A percentile compares a stretch with the other conserved stretches of the same genome.
Conservation (phyloP, 2,113 vertebrate species). For the Etheostoma spectabile region DNA sequence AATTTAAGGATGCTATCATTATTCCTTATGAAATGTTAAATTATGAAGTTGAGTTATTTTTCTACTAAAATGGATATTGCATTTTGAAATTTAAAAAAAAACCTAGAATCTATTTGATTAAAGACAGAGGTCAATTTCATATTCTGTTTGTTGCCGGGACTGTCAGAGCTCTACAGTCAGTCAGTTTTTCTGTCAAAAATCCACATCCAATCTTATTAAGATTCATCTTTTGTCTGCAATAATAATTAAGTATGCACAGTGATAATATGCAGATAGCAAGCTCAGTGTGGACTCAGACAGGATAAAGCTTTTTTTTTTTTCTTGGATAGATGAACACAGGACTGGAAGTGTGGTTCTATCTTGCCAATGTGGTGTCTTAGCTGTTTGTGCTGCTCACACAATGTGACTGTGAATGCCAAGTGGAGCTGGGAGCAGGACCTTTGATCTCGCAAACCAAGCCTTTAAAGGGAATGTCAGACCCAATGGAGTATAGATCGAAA, state of each 20-base stretch:
- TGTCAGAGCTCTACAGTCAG: constrained; percentile 34
- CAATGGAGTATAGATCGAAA: constrained; percentile 39
- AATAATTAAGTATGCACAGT: constrained; percentile 27
- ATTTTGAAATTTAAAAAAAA: constrained; percentile 46
- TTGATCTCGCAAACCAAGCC: constrained; percentile 70
- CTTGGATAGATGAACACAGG: constrained; percentile 47
- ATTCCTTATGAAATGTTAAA: constrained; percentile 18
- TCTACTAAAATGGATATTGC: constrained; percentile 14
- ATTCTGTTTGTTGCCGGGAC: constrained; percentile 53
- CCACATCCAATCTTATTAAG: constrained; percentile 46
- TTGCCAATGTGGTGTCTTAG: constrained; percentile 50
- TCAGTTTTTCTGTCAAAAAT: constrained; percentile 24
- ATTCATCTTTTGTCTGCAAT: constrained; percentile 49
- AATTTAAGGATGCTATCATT: neutral
- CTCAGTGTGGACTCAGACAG: constrained; percentile 17
- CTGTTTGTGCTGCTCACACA: constrained; percentile 54
- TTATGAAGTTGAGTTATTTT: constrained; percentile 11
- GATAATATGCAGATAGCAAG: constrained; percentile 30
- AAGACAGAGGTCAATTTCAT: constrained; percentile 42
- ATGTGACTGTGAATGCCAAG: constrained; percentile 70
- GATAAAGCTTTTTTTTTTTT: constrained; percentile 36
- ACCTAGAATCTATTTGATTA: constrained; percentile 54
- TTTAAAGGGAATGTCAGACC: constrained; percentile 65
- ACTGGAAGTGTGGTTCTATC: constrained; percentile 54
- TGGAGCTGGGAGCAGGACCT: constrained; percentile 60